phyloP scores from a whole-genome alignment of 2,888 invertebrate species.

The Adelphocoris suturalis region DNA sequence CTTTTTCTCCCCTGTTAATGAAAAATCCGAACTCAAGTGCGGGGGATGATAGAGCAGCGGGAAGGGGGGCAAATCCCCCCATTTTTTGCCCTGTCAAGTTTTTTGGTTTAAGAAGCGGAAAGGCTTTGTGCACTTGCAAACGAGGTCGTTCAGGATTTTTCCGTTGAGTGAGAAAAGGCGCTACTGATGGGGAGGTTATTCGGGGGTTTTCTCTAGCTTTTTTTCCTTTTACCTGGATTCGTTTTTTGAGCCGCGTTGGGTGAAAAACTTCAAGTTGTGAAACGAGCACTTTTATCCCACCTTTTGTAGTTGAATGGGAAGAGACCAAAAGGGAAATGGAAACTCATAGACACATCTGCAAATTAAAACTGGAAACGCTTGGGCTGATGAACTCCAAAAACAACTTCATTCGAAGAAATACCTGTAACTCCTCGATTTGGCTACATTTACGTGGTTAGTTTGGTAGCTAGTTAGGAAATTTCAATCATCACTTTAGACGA shows the following conservation, averaged over 20 bases:
- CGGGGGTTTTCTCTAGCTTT: not conserved
- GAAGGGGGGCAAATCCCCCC: not conserved
- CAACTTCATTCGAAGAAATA: too few species aligned
- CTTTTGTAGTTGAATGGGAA: not conserved
- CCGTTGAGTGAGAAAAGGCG: conserved; percentile 36
- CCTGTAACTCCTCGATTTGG: too few species aligned
- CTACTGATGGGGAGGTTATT: not conserved
- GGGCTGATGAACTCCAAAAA: too few species aligned
- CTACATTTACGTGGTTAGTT: too few species aligned
- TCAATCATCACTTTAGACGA: too few species aligned
- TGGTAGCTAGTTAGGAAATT: too few species aligned
- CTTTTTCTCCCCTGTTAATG: conserved; percentile 69
- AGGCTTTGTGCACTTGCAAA: conserved; percentile 61
- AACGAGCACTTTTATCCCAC: not conserved
- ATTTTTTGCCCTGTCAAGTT: conserved; percentile 56
- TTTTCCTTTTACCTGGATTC: not conserved
- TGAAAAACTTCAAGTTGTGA: not conserved
- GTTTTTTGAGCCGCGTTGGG: not conserved
- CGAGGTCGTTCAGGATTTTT: conserved; percentile 54
- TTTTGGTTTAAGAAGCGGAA: conserved; percentile 65
- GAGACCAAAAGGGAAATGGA: not conserved
- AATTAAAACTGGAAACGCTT: too few species aligned
- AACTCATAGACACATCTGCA: not conserved
- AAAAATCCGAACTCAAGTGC: conserved; percentile 68
- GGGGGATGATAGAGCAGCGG: not conserved